Conservation (phyloP, 2,797 vertebrate genomes). For the Pantherophis vulpinus region DNA sequence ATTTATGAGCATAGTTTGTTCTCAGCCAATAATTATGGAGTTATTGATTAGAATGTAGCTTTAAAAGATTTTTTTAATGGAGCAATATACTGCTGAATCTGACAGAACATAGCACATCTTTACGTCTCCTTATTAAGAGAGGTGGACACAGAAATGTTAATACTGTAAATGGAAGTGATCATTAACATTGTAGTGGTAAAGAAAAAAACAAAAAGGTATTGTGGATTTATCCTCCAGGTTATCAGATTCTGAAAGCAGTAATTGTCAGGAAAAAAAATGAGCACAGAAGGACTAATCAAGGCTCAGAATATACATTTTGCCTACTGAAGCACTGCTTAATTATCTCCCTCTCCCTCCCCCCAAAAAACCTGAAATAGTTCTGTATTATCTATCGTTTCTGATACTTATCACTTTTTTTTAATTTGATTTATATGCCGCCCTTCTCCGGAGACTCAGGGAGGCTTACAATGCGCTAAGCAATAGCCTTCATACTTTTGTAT, state of each 20-base stretch:
- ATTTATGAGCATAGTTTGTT: neutral
- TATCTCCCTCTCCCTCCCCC: fast-evolving
- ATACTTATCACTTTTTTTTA: neutral
- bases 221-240: neutral
- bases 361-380: neutral
- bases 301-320: neutral
- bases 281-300: neutral
- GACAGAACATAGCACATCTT: neutral
- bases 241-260: neutral
- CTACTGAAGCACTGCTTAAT: neutral
- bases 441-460: no score
- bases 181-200: neutral
- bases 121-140: neutral
- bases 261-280: neutral
- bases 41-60: neutral
- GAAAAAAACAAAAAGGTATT: neutral
- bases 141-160: neutral
- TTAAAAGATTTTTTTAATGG: neutral
- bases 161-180: neutral
- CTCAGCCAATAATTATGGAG: neutral
- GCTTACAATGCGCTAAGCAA: no score
- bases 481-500: no score
- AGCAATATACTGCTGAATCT: neutral
- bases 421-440: no score
- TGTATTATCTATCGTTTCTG: neutral